Evolutionary conservation across 2,797 vertebrate species (phyloP), one percentile per base, ranked within the genome.

Genomic region (Platyrinchus mystaceus): DNA sequence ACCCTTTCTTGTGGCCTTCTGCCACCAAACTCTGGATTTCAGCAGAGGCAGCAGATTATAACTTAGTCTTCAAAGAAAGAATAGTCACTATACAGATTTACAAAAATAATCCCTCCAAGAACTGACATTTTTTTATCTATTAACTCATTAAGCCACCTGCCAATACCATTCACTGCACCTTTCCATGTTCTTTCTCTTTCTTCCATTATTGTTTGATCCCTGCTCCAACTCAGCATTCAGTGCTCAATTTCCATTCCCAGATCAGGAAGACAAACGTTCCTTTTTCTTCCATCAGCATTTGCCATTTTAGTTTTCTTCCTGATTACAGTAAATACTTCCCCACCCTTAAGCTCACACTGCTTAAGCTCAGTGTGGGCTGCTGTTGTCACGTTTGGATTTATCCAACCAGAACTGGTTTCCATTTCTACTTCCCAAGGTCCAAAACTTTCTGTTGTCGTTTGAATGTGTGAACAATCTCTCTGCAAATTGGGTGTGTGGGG

Each of bases 231-330:
- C 20, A 55, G 46, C 39, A 66, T 44, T 73, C 46, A 49, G 10
- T 36, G 32, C 22, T 49, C 56, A 26, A 21, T 53, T 80, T 67
- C 32, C 18, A 70, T 13, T 52, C 34, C 12, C 55, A 66, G 47
- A 37, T 62, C 28, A 69, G 20, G 44, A 87, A 67, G 49, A 30
- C 41, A 74, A 58, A 81, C 23, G 20, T 37, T 81, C 36, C 24
- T 60, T 49, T 36, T 81, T 76, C 47, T 46, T 62, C 30, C 59
- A 78, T 46, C 36, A 81, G 41, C 24, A 32, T 63, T 82, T 69
- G 22, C 32, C 34, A 43, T 70, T 93, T 91, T 49, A n/a, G 8
- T 87, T 94, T 87, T 74, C 41, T 34, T 92, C 60, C 66, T 62
- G 23, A 14, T 71, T 58, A 75, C 23, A 73, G 6, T 30, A 60